Evolutionary conservation across 2,888 invertebrate genomes (phyloP), one percentile per base, ranked within the genome.

Genomic region (Netelia melanura): DNA sequence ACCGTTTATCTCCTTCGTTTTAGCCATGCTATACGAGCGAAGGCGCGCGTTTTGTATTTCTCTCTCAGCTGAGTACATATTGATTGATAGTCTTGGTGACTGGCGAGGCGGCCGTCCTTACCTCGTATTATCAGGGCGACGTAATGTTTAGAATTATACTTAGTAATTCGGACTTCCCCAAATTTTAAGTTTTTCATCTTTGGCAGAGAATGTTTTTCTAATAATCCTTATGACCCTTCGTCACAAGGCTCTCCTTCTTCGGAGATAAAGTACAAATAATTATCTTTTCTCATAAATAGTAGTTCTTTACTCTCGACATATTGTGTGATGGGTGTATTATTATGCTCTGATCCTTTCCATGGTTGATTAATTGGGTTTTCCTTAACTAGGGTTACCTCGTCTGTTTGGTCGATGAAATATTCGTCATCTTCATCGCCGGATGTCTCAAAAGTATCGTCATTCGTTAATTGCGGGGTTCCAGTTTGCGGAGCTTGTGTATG

Each of bases 1-100:
- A 10, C 83, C 79, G 0, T 78, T 74, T 10, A 83, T 72, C 52
- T 78, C 78, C 5, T 64, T 71, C 0, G 67, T 74, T 78, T 52
- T 67, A 0, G 67, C 67, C 0, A 77, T 44, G 23, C 64, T 71
- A 11, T 71, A 62, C 5, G 72, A 25, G 3, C 2, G 44, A 11
- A 77, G n/a, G 0, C n/a, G 17, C 5, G 14, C n/a, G 25, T 54
- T 10, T 6, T 17, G 38, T 21, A 77, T 5, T 17, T 14, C 11
- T 2, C 25, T 1, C 38, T 17, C 0, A 75, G 10, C 2, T 30
- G 1, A 0, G 11, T 21, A 14, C 30, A 48, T 1, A 11, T 9
- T 11, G 43, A 11, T 11, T 17, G 3, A 2, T 72, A 48, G 25
- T 64, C 17, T 43, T 67, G 52, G 2, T 21, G 48, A 8, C 17